Evolutionary conservation across 2,113 vertebrate species (phyloP).

Genomic region (Brachionichthys hirsutus): DNA sequence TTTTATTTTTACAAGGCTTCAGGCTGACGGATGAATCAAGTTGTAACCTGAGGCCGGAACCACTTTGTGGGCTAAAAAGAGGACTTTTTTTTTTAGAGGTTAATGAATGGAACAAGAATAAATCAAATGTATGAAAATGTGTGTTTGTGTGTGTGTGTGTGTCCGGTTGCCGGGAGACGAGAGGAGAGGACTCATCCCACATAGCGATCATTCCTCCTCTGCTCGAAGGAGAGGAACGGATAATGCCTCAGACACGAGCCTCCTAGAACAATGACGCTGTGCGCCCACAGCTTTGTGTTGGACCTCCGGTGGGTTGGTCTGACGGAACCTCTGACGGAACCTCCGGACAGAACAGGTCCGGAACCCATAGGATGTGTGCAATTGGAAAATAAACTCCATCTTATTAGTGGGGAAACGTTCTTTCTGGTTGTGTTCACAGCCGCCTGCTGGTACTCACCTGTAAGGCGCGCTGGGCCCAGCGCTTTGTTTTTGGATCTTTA

Average conservation of each 20-base stretch:
- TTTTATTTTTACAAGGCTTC: constrained; percentile 42
- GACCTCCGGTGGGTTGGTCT: too few relatives aligned
- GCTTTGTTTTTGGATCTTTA: too few relatives aligned
- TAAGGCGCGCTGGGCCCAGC: too few relatives aligned
- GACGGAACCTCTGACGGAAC: constrained; percentile 36
- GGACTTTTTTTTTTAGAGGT: too few relatives aligned
- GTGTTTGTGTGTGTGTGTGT: background rate
- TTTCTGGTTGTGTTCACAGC: too few relatives aligned
- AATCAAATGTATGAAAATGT: constrained; percentile 3
- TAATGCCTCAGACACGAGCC: constrained; percentile 69
- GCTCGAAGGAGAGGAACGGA: constrained; percentile 58
- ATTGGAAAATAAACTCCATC: too few relatives aligned
- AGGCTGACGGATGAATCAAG: constrained; percentile 29
- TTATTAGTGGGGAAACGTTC: too few relatives aligned
- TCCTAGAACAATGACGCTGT: constrained; percentile 54
- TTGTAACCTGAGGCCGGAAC: constrained; percentile 36
- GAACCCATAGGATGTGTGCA: too few relatives aligned
- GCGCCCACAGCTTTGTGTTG: constrained; percentile 39
- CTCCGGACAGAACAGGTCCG: too few relatives aligned
- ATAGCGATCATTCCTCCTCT: constrained; percentile 74
- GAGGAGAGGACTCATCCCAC: constrained; percentile 68
- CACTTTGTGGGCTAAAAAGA: constrained; percentile 23
- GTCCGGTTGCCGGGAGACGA: constrained; percentile 46
- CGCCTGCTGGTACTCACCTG: too few relatives aligned
- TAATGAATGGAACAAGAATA: constrained; percentile 28